Conservation (phyloP, 2,797 vertebrate genomes). For the Diplodus puntazzo region DNA sequence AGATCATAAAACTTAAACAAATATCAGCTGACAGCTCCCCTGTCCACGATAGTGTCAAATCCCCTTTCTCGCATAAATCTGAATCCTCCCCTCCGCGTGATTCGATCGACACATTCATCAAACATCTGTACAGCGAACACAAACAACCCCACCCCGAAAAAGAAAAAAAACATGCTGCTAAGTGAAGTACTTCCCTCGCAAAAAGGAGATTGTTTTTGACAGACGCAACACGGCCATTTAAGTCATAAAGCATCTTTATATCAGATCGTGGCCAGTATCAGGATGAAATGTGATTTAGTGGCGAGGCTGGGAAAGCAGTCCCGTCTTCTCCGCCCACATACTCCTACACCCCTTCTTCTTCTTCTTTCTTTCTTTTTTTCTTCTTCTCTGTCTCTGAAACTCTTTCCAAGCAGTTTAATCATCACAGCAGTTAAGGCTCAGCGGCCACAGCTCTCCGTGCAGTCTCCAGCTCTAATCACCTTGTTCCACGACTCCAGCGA, state of each 20-base stretch:
- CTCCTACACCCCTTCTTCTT: neutral
- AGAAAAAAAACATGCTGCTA: constrained; percentile 6
- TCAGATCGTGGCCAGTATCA: constrained; percentile 21
- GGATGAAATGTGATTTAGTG: constrained; percentile 45
- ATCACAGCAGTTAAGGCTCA: constrained; percentile 41
- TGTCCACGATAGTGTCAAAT: constrained; percentile 23
- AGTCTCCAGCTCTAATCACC: constrained; percentile 58
- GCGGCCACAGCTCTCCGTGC: constrained; percentile 40
- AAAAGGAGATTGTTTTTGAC: constrained; percentile 38
- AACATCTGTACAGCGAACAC: constrained; percentile 29
- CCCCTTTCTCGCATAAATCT: constrained; percentile 41
- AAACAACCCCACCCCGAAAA: neutral
- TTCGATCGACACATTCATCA: constrained; percentile 34
- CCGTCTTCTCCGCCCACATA: constrained; percentile 4
- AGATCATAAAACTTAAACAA: constrained; percentile 42
- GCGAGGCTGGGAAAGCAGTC: constrained; percentile 22
- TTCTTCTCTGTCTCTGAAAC: constrained; percentile 3
- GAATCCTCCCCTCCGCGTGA: neutral
- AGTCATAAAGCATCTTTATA: constrained; percentile 37
- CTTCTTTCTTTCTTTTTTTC: neutral
- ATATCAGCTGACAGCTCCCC: constrained; percentile 47
- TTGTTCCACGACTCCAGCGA: constrained; percentile 41
- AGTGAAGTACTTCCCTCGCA: constrained; percentile 24
- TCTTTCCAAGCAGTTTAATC: constrained; percentile 59
- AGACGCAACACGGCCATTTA: constrained; percentile 11